A percentile compares a stretch with the other conserved stretches of the same genome.
These are phyloP conservation scores for Athene cunicularia DNA, from an alignment of 2,113 vertebrate genomes.

Conservation along the genomic window DNA sequence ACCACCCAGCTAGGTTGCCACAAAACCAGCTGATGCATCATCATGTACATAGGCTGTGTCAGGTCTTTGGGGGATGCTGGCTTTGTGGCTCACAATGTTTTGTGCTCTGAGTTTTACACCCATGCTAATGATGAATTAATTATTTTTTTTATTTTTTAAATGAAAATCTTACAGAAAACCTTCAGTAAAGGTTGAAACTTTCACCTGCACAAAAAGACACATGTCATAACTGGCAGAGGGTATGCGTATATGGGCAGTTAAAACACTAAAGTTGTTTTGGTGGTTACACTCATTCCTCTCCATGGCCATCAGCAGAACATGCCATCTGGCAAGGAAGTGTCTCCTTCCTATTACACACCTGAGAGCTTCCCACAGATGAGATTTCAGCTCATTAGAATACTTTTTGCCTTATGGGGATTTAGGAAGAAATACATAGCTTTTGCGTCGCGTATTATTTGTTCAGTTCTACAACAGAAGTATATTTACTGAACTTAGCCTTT, in stretches of 20 bases:
- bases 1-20: background rate
- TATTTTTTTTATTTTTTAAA: background rate
- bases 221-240: background rate
- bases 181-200: background rate
- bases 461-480: background rate
- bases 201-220: background rate
- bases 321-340: background rate
- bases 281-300: background rate
- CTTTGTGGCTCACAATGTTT: background rate
- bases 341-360: background rate
- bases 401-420: background rate
- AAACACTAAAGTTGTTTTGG: accelerated
- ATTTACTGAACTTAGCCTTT: background rate
- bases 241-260: background rate
- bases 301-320: background rate
- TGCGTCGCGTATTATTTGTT: background rate
- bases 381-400: background rate
- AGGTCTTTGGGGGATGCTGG: background rate
- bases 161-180: background rate
- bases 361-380: background rate
- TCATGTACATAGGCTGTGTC: background rate
- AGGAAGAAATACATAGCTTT: background rate
- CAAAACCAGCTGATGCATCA: background rate
- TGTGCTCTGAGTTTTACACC: background rate
- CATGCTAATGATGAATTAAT: background rate